A percentile compares a stretch with the other conserved stretches of the same genome.
Conservation (phyloP, 2,113 vertebrate species). For the Pseudopodoces humilis region DNA sequence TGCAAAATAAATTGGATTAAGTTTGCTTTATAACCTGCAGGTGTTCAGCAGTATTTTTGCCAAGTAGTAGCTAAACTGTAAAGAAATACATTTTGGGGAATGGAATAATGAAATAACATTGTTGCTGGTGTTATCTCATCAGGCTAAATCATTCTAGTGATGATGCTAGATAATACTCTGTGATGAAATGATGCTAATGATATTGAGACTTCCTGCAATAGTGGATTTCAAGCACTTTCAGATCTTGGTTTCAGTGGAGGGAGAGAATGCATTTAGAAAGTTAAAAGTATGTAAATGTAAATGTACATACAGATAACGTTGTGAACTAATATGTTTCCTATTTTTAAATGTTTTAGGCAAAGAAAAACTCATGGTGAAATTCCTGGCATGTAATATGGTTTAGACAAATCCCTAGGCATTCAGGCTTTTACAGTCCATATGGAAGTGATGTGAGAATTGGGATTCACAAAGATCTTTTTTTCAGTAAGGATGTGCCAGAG, state of each 20-base stretch:
- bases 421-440: background rate
- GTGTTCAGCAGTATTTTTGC: constrained; percentile 60
- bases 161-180: background rate
- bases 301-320: background rate
- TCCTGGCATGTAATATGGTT: background rate
- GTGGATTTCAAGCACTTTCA: background rate
- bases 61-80: constrained; percentile 52
- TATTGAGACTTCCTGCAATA: constrained; percentile 20
- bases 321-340: background rate
- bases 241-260: background rate
- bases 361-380: background rate
- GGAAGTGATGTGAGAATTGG: background rate
- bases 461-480: background rate
- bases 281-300: background rate
- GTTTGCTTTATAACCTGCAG: constrained; percentile 56
- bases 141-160: constrained; percentile 15
- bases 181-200: constrained; percentile 37
- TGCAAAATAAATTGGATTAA: constrained; percentile 57
- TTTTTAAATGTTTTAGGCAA: background rate
- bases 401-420: background rate
- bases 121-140: constrained; percentile 32
- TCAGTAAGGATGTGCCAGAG: background rate
- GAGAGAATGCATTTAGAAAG: background rate
- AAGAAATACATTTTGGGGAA: constrained; percentile 56
- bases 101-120: constrained; percentile 62